phyloP scores from a whole-genome alignment of 2,113 vertebrate species.

The Caranx melampygus region DNA sequence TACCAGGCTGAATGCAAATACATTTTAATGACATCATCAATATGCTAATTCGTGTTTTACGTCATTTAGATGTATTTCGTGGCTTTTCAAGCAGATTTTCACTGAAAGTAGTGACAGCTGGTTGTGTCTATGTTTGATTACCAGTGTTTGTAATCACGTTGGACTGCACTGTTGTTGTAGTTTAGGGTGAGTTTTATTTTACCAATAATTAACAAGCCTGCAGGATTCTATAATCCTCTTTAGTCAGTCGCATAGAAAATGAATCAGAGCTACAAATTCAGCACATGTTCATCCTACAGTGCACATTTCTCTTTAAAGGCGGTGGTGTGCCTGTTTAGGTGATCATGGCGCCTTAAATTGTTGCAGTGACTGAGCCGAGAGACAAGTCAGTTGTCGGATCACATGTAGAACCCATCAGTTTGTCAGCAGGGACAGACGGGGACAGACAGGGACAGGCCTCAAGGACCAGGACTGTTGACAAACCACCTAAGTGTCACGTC shows the following conservation, averaged over 20 bases:
- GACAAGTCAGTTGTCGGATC: constrained; percentile 1
- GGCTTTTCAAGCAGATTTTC: too few relatives aligned
- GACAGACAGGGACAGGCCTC: not conserved
- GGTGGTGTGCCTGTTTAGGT: not conserved
- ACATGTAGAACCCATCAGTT: constrained; percentile 9
- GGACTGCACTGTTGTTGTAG: not conserved
- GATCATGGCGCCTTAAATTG: not conserved
- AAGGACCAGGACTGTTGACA: not conserved
- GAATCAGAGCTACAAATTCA: not conserved
- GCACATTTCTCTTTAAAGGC: not conserved
- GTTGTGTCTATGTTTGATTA: too few relatives aligned
- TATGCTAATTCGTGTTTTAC: too few relatives aligned
- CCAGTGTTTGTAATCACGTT: not conserved
- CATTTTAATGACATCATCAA: too few relatives aligned
- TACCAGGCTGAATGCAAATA: too few relatives aligned
- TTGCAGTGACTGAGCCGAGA: not conserved
- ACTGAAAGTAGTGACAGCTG: too few relatives aligned
- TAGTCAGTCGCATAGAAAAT: not conserved
- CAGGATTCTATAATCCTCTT: not conserved
- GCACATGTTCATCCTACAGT: not conserved
- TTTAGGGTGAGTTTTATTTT: constrained; percentile 2
- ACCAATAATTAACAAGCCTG: not conserved
- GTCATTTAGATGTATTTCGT: too few relatives aligned
- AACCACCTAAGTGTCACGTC: not conserved
- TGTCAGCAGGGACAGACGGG: not conserved